Base-by-base conservation (phyloP, 2,888 invertebrate species). In the Drosophila testacea region DNA sequence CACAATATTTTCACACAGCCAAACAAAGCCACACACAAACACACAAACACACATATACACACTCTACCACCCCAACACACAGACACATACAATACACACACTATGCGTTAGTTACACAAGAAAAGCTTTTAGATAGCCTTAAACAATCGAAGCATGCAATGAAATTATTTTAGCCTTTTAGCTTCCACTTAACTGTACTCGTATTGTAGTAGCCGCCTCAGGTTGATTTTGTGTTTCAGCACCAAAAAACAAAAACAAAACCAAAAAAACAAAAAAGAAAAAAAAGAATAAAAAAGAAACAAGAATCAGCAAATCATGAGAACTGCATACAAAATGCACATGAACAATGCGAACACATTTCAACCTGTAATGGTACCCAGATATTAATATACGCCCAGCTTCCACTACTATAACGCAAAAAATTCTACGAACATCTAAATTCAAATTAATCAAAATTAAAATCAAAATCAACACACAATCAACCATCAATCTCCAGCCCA, bases 341-440 rank as follows among this genome's bases (percentile, higher is more conserved):
- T 71, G 72, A 73, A 50, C 73, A 22, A 22, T 22, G 22, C 22
- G 86, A 84, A 87, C 88, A 80, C 79, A 83, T 68, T 80, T 80
- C 82, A 90, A 90, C 89, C 90, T 89, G 79, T 69, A 91, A 91
- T 91, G 91, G 87, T 91, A 91, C 91, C 91, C 91, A 88, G 91
- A 91, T 91, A 91, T 91, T 86, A 91, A 91, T 91, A 91, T 90
- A 91, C 91, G 91, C 91, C 91, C 91, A 91, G 91, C 90, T 90
- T 91, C 91, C 91, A 85, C 83, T 13, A 42, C 50, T 65, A 68
- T 68, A 79, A 74, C 71, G 78, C 65, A 64, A 59, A 68, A 65
- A 54, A 59, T 44, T 54, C 64, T 65, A 81, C 76, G 76, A 76
- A 61, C 44, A 61, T 64, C 75, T 60, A 62, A 62, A 55, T 42